phyloP scores from a whole-genome alignment of 2,797 vertebrate species.

The Acanthornis magna region DNA sequence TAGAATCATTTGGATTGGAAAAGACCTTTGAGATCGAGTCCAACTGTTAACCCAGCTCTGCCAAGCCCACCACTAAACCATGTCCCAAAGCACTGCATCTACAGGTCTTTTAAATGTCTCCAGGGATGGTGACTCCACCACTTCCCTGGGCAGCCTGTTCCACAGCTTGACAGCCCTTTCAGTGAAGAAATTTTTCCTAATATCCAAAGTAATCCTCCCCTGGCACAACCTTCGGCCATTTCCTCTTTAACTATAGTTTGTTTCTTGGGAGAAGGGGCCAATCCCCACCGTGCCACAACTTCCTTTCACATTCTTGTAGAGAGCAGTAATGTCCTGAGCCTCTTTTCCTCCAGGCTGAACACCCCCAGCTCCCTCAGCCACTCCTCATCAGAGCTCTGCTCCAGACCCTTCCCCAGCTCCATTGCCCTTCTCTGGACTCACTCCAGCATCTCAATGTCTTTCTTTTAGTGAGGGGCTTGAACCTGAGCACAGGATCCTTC shows the following conservation, averaged over 20 bases:
- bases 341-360: not conserved
- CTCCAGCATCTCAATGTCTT: not conserved
- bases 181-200: not conserved
- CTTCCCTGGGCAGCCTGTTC: not conserved
- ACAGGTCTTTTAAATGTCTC: not conserved
- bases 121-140: too few species aligned
- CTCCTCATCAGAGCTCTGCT: not conserved
- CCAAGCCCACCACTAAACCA: not conserved
- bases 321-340: too few species aligned
- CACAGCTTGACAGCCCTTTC: not conserved
- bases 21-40: not conserved
- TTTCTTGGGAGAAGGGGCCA: not conserved
- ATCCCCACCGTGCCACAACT: not conserved
- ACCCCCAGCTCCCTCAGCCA: not conserved
- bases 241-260: not conserved
- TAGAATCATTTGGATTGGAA: not conserved
- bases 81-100: not conserved
- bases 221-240: not conserved
- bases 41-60: not conserved
- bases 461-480: not conserved
- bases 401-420: not conserved
- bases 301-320: fast-evolving
- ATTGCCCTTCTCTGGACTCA: not conserved
- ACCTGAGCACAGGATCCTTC: not conserved
- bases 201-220: not conserved